Evolutionary conservation across 2,888 invertebrate species (phyloP).

Genomic region (Corbicula japonica): DNA sequence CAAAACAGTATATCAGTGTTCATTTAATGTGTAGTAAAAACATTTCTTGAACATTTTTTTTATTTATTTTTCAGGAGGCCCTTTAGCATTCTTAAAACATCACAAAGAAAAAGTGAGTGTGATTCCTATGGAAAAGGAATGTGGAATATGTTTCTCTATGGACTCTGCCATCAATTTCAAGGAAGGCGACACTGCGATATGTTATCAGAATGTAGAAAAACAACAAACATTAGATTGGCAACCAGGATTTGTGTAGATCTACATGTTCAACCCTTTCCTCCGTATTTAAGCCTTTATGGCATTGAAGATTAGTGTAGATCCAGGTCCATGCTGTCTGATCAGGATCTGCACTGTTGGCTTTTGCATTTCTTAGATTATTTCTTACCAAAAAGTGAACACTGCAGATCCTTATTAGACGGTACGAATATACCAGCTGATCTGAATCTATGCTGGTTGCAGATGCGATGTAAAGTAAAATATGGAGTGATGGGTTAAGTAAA

Average conservation of each 20-base stretch:
- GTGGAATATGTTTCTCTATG: conserved; percentile 92
- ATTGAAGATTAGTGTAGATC: neutral
- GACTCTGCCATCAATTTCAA: conserved; percentile 90
- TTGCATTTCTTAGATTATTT: neutral
- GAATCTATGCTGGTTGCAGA: too few relatives aligned
- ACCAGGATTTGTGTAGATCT: conserved; percentile 86
- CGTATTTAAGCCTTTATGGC: neutral
- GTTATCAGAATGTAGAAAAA: conserved; percentile 91
- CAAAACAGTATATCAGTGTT: too few relatives aligned
- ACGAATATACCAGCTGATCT: too few relatives aligned
- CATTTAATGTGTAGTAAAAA: too few relatives aligned
- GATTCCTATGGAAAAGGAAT: conserved; percentile 94
- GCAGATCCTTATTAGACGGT: too few relatives aligned
- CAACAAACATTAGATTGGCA: conserved; percentile 93
- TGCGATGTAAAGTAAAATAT: too few relatives aligned
- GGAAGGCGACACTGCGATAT: conserved; percentile 93
- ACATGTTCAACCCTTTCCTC: neutral
- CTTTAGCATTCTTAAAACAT: conserved; percentile 94
- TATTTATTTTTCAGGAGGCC: conserved; percentile 87
- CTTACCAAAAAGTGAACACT: too few relatives aligned
- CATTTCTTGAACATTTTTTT: too few relatives aligned
- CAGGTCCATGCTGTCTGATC: neutral
- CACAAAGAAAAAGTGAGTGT: conserved; percentile 94
- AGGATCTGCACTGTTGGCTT: neutral
- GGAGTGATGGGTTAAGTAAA: too few relatives aligned